These are phyloP conservation scores for Reinhardtius hippoglossoides DNA, from an alignment of 2,113 vertebrate species.

Conservation along the genomic window DNA sequence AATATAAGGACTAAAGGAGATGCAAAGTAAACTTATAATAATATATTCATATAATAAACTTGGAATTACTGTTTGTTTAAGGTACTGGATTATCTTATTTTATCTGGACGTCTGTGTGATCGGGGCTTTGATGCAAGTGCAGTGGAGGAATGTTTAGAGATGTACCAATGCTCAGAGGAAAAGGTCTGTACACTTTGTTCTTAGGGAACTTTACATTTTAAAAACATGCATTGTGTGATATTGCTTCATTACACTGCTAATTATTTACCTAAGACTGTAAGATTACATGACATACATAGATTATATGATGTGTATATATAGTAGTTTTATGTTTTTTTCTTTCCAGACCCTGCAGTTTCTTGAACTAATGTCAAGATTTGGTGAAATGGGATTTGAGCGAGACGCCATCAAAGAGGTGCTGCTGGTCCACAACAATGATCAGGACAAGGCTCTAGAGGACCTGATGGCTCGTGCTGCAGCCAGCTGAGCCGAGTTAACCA, in stretches of 20 bases:
- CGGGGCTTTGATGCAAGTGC: constrained; percentile 93
- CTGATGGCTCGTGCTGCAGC: constrained; percentile 93
- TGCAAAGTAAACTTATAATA: background rate
- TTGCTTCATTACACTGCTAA: too few species aligned
- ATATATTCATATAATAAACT: background rate
- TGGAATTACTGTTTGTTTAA: constrained; percentile 64
- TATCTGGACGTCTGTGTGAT: constrained; percentile 92
- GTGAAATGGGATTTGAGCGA: constrained; percentile 98
- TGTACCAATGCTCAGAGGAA: constrained; percentile 95
- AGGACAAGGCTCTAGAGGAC: constrained; percentile 95
- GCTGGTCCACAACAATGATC: constrained; percentile 94
- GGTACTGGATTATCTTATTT: constrained; percentile 95
- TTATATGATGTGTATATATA: background rate
- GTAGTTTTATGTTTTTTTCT: background rate
- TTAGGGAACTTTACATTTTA: too few species aligned
- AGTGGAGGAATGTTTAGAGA: constrained; percentile 96
- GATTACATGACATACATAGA: background rate
- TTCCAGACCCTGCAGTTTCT: constrained; percentile 93
- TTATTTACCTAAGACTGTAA: background rate
- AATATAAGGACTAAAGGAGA: background rate
- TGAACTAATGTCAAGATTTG: constrained; percentile 97
- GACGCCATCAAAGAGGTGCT: constrained; percentile 96
- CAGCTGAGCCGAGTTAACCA: constrained; percentile 85
- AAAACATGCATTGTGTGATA: background rate
- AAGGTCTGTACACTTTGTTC: constrained; percentile 85